These are phyloP conservation scores for Lichenostomus cassidix DNA, from an alignment of 2,113 vertebrate species.

Conservation along the genomic window DNA sequence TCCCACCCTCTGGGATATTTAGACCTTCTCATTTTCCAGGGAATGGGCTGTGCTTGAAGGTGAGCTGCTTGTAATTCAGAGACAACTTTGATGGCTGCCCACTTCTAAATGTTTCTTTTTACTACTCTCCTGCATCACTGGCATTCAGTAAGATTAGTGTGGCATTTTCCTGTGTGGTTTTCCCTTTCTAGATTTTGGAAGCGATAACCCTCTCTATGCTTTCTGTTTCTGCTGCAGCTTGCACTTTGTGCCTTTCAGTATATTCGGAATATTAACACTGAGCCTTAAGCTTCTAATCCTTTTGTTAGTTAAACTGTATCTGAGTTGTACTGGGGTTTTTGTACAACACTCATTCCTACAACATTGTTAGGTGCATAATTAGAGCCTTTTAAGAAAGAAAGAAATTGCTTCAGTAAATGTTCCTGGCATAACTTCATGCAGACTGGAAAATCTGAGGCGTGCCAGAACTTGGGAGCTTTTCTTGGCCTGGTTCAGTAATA, in stretches of 20 bases:
- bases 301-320: neutral
- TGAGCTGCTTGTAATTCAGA: neutral
- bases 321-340: neutral
- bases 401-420: constrained; percentile 52
- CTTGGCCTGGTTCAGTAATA: constrained; percentile 37
- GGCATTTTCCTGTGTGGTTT: neutral
- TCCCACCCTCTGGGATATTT: neutral
- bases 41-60: neutral
- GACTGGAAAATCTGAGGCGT: constrained; percentile 58
- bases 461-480: constrained; percentile 61
- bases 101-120: neutral
- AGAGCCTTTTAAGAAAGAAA: constrained; percentile 43
- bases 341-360: neutral
- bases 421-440: constrained; percentile 57
- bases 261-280: neutral
- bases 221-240: constrained; percentile 12
- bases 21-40: neutral
- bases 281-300: constrained; percentile 14
- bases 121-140: neutral
- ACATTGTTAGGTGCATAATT: constrained; percentile 50
- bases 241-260: neutral
- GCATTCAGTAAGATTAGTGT: neutral
- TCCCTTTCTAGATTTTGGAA: constrained; percentile 6
- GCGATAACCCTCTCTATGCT: neutral
- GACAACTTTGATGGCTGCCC: neutral